These are phyloP conservation scores for Sipha flava DNA, from an alignment of 1,140 invertebrate species.

Conservation along the genomic window DNA sequence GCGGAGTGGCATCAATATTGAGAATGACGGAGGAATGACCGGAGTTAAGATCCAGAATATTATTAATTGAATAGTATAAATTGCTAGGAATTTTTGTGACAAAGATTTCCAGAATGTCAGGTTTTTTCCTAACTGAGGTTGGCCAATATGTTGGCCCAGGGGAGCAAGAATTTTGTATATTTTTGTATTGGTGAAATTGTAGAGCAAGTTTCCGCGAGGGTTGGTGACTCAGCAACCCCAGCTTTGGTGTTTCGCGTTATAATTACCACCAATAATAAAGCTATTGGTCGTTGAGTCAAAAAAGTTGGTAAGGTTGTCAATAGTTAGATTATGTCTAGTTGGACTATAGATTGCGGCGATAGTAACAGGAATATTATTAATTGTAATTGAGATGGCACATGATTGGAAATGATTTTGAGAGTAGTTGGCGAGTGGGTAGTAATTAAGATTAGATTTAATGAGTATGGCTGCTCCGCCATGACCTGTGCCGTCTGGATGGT, in stretches of 20 bases:
- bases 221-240: background rate
- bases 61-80: background rate
- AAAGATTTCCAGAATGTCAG: background rate
- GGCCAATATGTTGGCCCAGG: background rate
- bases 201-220: background rate
- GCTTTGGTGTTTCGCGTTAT: background rate
- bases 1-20: background rate
- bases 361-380: background rate
- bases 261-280: conserved; percentile 38
- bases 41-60: background rate
- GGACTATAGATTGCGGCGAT: conserved; percentile 12
- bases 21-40: background rate
- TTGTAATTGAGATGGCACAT: background rate
- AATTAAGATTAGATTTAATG: background rate
- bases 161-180: background rate
- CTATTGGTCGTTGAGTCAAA: conserved; percentile 39
- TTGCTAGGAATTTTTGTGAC: background rate
- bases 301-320: conserved; percentile 39
- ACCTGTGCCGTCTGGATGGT: no score
- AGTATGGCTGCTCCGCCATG: background rate
- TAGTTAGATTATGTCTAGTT: conserved; percentile 38
- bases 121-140: background rate
- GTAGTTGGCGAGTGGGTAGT: background rate
- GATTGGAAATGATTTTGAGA: background rate
- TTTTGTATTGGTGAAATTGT: background rate